Conservation (phyloP, 2,113 vertebrate species). For the Myiozetetes cayanensis region DNA sequence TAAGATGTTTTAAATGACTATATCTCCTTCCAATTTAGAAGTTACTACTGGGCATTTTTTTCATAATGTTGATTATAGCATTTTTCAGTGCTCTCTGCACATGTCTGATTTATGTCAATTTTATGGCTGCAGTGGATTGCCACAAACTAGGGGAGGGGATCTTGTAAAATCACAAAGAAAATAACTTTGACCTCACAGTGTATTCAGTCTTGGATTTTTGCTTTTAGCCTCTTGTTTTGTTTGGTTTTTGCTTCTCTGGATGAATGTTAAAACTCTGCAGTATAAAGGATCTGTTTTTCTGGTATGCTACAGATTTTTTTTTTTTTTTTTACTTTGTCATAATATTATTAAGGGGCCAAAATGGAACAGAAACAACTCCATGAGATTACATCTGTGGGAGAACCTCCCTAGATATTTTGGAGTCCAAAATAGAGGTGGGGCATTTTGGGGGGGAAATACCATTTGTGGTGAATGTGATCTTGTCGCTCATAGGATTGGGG, state of each 20-base stretch:
- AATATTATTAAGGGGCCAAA: not conserved
- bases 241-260: not conserved
- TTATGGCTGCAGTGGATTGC: not conserved
- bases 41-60: not conserved
- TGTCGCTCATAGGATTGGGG: not conserved
- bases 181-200: not conserved
- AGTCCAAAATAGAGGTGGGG: not conserved
- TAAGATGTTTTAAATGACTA: not conserved
- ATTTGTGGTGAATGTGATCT: not conserved
- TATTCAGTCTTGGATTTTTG: not conserved
- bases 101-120: conserved; percentile 6
- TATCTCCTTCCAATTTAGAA: not conserved
- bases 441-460: rapidly evolving
- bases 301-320: not conserved
- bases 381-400: not conserved
- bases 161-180: not conserved
- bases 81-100: not conserved
- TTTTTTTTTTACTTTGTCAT: not conserved
- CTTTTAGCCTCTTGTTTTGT: not conserved
- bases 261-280: not conserved
- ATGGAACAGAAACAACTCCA: not conserved
- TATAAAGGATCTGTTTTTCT: not conserved
- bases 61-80: not conserved
- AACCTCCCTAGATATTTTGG: not conserved
- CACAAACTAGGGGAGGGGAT: not conserved